Base-by-base conservation (phyloP, 2,113 vertebrate species). In the Aegithalos caudatus region DNA sequence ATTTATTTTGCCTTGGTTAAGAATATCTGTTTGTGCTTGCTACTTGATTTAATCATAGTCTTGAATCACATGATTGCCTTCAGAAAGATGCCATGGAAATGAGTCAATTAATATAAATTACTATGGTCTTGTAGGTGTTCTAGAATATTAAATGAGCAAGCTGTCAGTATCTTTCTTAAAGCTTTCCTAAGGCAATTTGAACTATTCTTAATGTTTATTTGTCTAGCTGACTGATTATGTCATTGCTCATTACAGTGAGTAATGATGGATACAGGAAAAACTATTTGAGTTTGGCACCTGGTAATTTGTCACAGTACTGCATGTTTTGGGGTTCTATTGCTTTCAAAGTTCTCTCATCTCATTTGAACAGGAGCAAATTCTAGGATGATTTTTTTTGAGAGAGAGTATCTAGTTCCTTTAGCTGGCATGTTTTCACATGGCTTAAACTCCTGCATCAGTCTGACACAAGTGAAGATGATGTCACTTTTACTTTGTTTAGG, bases 61-160 rank as follows among this genome's bases (percentile, higher is more conserved):
- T 38, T 51, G 64, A 80, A 92, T 89, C 78, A 89, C 35, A 19
- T 54, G 48, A 40, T 42, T 90, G 47, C 54, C 60, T 87, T 83
- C 56, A 87, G 85, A 92, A 89, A 77, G 27, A 71, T 73, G 56
- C 6, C 57, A 28, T 56, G n/a, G 77, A 95, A 92, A 94, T 81
- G 35, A 85, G 64, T 83, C 72, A 91, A 94, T 91, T 89, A 93
- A 62, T 82, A 95, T 37, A 94, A 94, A 92, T 85, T 38, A 71
- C 72, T n/a, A 40, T n/a, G 44, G 40, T 65, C 60, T 61, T 42
- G 35, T 80, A 80, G 44, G 28, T 69, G 45, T 94, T 96, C 56
- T 90, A 84, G 78, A 82, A 77, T 88, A 92, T 67, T 76, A 90
- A 76, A 95, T 83, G 53, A 88, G 42, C 40, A 92, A 66, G 71